Evolutionary conservation across 1,140 invertebrate species (phyloP), one percentile per base, ranked within the genome.

Genomic region (Berghia stephanieae): DNA sequence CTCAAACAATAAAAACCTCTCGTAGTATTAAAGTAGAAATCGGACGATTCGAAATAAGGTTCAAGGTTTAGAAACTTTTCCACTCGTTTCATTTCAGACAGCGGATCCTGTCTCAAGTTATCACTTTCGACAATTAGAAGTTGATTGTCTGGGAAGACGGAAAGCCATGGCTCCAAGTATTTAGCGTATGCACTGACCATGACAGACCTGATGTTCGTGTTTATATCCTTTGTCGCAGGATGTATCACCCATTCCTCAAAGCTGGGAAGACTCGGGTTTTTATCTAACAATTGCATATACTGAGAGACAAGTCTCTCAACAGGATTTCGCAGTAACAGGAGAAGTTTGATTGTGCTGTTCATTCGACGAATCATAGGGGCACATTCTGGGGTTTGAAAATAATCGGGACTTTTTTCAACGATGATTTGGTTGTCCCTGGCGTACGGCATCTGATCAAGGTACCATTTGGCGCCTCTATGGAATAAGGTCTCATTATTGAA

Each of bases 331-430:
- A 76, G 63, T n/a, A 76, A 31, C 2, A 76, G 40, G 1, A 76
- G 13, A 36, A 76, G 74, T 34, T 68, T 67, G 24, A 36, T 68
- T 8, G 13, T 36, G 1, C n/a, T 66, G 42, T 66, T 67, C n/a
- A 36, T 42, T 4, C 40, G 40, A 34, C 31, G 31, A 31, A 76
- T 68, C 2, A 36, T 40, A 16, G 10, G 10, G 1, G 74, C 31
- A 40, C 74, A 49, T 16, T 68, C 1, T 5, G 13, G 5, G 42
- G 8, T 24, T 44, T 76, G 3, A 38, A 76, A 76, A 52, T 76
- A 76, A 34, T 76, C 74, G 6, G 74, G 74, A 52, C 74, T 76
- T 31, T 76, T 76, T 36, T 76, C 74, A n/a, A 76, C 43, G 6
- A 63, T 76, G 49, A 68, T 68, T 68, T 76, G 74, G 52, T 68